These are phyloP conservation scores for Choreutis nemorana DNA, from an alignment of 2,888 invertebrate genomes.

Conservation along the genomic window DNA sequence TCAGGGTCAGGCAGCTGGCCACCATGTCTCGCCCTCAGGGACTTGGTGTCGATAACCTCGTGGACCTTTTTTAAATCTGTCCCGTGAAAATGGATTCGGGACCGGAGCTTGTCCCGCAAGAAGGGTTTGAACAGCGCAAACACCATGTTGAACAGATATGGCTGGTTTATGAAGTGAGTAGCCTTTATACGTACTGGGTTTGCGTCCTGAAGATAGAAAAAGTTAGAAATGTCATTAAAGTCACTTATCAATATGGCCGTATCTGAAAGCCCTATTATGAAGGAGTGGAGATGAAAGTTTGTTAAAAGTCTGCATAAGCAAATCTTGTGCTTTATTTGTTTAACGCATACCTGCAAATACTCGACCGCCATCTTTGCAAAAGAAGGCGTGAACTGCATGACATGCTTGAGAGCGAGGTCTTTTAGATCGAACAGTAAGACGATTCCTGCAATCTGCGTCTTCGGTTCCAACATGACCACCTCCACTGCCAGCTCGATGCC, in stretches of 20 bases:
- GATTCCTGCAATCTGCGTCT: slow-evolving; percentile 79
- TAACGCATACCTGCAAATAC: slow-evolving; percentile 69
- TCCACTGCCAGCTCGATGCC: slow-evolving; percentile 74
- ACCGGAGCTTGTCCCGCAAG: slow-evolving; percentile 81
- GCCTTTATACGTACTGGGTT: slow-evolving; percentile 84
- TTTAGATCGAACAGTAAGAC: slow-evolving; percentile 79
- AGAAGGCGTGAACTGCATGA: slow-evolving; percentile 80
- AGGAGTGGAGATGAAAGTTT: no score
- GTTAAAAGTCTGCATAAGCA: no score
- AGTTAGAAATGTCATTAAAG: slow-evolving; percentile 2
- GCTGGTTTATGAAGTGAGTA: slow-evolving; percentile 89
- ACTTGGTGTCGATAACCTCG: slow-evolving; percentile 64
- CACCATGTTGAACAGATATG: slow-evolving; percentile 84
- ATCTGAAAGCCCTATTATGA: slow-evolving; percentile 7
- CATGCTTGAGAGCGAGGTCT: slow-evolving; percentile 75
- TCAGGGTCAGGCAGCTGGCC: slow-evolving; percentile 72
- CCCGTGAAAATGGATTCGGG: slow-evolving; percentile 81
- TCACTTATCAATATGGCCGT: no score
- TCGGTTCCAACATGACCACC: slow-evolving; percentile 80
- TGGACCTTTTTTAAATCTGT: slow-evolving; percentile 68
- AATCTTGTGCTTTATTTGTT: no score
- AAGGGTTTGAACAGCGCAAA: slow-evolving; percentile 90
- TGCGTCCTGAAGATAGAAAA: slow-evolving; percentile 70
- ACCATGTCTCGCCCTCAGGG: slow-evolving; percentile 71
- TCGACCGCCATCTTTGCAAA: slow-evolving; percentile 76